Conservation (phyloP, 2,888 invertebrate species). For the Pachymerium ferrugineum region DNA sequence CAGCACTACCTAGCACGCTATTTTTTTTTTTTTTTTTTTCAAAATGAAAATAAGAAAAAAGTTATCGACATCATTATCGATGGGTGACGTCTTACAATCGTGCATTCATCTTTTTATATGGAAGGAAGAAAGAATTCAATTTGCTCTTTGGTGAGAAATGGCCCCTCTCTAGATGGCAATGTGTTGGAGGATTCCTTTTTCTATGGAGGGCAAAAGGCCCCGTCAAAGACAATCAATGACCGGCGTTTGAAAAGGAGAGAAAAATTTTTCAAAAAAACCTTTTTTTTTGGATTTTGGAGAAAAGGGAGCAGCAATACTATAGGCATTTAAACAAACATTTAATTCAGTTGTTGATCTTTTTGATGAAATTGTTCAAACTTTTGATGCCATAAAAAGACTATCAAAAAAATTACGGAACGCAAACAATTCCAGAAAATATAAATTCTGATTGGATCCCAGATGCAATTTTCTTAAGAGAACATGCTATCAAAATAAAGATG, state of each 20-base stretch:
- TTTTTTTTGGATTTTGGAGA: too few relatives aligned
- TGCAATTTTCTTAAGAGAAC: too few relatives aligned
- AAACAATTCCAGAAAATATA: too few relatives aligned
- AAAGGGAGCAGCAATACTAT: too few relatives aligned
- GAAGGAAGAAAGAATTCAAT: conserved; percentile 21
- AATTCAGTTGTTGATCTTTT: too few relatives aligned
- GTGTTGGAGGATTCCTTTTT: neutral
- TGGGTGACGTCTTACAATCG: conserved; percentile 7
- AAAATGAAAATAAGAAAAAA: neutral
- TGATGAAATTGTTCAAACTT: too few relatives aligned
- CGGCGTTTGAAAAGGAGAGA: neutral
- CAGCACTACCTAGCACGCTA: neutral
- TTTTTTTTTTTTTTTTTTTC: neutral
- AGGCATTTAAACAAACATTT: too few relatives aligned
- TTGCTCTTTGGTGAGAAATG: conserved; percentile 18
- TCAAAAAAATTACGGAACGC: too few relatives aligned
- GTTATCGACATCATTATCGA: neutral
- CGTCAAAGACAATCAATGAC: conserved; percentile 3
- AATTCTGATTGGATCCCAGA: too few relatives aligned
- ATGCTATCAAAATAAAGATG: too few relatives aligned
- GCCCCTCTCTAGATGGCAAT: neutral
- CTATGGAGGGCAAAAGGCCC: neutral
- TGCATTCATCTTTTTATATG: conserved; percentile 14
- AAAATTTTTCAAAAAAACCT: neutral
- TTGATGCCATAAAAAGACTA: too few relatives aligned